These are phyloP conservation scores for Luidia sarsii DNA, from an alignment of 53 echinoderm and acorn worm genomes.

Conservation along the genomic window DNA sequence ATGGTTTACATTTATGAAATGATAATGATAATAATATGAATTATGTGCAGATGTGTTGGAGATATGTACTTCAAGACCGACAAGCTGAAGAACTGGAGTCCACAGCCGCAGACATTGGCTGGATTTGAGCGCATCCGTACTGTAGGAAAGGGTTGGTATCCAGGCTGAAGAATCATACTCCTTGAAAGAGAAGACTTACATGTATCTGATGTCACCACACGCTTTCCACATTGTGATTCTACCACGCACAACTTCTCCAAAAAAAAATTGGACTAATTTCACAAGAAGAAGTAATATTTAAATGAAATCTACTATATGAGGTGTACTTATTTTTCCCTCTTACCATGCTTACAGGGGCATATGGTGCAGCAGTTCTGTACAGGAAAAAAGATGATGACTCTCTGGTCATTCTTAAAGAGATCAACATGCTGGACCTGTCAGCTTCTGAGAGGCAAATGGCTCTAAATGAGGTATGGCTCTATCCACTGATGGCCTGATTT, in stretches of 20 bases:
- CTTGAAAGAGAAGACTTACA: background rate
- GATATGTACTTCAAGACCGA: constrained; percentile 90
- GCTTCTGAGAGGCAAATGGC: constrained; percentile 99
- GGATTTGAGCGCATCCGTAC: constrained; percentile 99
- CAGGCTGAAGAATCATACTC: background rate
- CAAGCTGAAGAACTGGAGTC: constrained; percentile 93
- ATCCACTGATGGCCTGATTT: too few relatives aligned
- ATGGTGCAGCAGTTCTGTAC: constrained; percentile 98
- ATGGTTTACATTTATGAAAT: too few relatives aligned
- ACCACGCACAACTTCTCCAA: too few relatives aligned
- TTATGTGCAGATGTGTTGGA: constrained; percentile 74
- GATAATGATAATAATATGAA: too few relatives aligned
- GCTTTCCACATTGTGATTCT: too few relatives aligned
- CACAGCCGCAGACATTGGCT: constrained; percentile 90
- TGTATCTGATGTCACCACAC: too few relatives aligned
- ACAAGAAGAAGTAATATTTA: too few relatives aligned
- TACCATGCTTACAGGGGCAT: constrained; percentile 87
- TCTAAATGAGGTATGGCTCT: constrained; percentile 97
- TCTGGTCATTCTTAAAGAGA: constrained; percentile 95
- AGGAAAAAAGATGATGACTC: constrained; percentile 99
- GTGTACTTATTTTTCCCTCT: background rate
- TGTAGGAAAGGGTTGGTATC: constrained; percentile 88
- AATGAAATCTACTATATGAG: too few relatives aligned
- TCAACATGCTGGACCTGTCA: constrained; percentile 97
- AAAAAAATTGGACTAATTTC: too few relatives aligned